These are phyloP conservation scores for Cyrtonyx montezumae DNA, from an alignment of 2,113 vertebrate genomes.

Conservation along the genomic window DNA sequence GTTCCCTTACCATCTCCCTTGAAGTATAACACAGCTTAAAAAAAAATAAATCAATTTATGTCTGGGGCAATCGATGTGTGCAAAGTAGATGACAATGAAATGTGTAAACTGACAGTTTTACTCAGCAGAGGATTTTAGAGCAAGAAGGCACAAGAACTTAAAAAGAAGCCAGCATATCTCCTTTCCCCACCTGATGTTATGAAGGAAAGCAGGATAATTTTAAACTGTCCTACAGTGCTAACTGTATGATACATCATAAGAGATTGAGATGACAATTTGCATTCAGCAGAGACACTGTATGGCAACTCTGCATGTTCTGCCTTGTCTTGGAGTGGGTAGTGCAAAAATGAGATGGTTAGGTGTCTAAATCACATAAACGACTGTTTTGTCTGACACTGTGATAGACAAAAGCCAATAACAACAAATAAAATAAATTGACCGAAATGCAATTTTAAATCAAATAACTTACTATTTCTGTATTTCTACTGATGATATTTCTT, in stretches of 20 bases:
- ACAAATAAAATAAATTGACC: conserved; percentile 5
- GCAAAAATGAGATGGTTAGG: conserved; percentile 26
- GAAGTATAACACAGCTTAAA: conserved; percentile 9
- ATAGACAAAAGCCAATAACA: conserved; percentile 2
- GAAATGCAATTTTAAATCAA: conserved; percentile 25
- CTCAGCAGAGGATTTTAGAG: conserved; percentile 5
- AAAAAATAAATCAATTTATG: neutral
- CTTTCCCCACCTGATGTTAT: neutral
- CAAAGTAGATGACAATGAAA: conserved; percentile 31
- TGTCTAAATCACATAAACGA: conserved; percentile 24
- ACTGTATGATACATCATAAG: conserved; percentile 25
- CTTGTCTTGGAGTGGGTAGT: neutral
- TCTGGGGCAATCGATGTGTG: conserved; percentile 7
- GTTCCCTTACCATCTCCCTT: neutral
- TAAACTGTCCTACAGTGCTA: conserved; percentile 59
- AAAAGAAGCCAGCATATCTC: neutral
- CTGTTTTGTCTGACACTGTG: neutral
- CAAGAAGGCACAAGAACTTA: neutral
- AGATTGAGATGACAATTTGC: conserved; percentile 32
- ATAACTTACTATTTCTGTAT: neutral
- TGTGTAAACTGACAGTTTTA: conserved; percentile 29
- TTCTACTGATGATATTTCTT: conserved; percentile 8
- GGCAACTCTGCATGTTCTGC: neutral
- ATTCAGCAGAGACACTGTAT: neutral
- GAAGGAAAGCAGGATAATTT: conserved; percentile 49